Base-by-base conservation (phyloP, 2,888 invertebrate genomes). In the Bedellia somnulentella region DNA sequence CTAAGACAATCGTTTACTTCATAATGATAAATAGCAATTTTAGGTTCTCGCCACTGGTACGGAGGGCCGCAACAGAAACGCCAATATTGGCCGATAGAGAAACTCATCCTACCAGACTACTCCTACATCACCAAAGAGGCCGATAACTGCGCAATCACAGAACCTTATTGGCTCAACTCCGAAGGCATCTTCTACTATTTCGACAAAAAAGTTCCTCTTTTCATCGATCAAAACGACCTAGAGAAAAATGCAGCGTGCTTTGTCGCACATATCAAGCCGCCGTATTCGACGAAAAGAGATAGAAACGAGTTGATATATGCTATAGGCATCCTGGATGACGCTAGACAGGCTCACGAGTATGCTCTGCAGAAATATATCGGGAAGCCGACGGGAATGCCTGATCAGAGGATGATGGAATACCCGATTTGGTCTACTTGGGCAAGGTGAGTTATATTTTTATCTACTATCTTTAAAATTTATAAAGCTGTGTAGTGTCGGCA, bases 381-480 rank as follows among this genome's bases (percentile, higher is more conserved):
- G 0, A 78, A 78, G 40, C 85, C 87, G 0, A 53, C 49, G 0
- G 77, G 66, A 0, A 55, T 79, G 15, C 86, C 81, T 0, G 79
- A 81, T 43, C 57, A 68, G 22, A 47, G 57, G 11, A 79, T 82
- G 66, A 70, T 85, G 4, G 54, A 54, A 4, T 60, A 79, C 34
- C 85, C 86, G 0, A 77, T 85, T 37, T 86, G 85, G 84, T 82
- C 85, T 0, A 83, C 85, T 0, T 82, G 83, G 81, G 83, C 83
- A 0, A n/a, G n/a, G n/a, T n/a, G n/a, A n/a, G n/a, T n/a, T n/a
- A n/a, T n/a, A n/a, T n/a, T n/a, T n/a, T n/a, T n/a, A n/a, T n/a
- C n/a, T n/a, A n/a, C n/a, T n/a, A n/a, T n/a, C n/a, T n/a, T n/a
- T n/a, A n/a, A n/a, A n/a, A n/a, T n/a, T n/a, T n/a, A n/a, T n/a